Percentiles rank a stretch among this genome's conserved stretches.
phyloP scores from a whole-genome alignment of 1,140 invertebrate genomes.

The Caerostris extrusa region DNA sequence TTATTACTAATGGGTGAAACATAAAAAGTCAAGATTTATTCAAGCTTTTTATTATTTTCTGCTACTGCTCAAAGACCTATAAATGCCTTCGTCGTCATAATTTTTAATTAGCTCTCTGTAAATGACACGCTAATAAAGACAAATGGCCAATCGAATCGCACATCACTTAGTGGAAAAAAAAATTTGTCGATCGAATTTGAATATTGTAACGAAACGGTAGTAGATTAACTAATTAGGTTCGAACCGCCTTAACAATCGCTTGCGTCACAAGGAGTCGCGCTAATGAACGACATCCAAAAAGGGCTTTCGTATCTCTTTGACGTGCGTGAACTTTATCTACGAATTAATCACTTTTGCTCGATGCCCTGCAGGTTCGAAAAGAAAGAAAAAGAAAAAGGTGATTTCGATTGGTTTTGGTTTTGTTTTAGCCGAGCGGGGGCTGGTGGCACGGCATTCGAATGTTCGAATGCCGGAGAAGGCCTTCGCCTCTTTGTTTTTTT shows the following conservation, averaged over 20 bases:
- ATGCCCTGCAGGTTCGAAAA: neutral
- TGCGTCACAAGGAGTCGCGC: neutral
- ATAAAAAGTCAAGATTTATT: too few relatives aligned
- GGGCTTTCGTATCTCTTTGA: neutral
- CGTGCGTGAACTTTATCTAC: neutral
- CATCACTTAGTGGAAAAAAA: neutral
- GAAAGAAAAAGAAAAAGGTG: neutral
- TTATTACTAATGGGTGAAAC: too few relatives aligned
- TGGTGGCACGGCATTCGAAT: neutral
- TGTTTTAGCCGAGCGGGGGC: neutral
- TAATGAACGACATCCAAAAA: neutral
- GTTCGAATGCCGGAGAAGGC: neutral
- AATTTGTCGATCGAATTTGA: slow-evolving; percentile 4
- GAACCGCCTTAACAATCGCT: neutral
- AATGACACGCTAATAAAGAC: slow-evolving; percentile 18
- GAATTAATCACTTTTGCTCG: neutral
- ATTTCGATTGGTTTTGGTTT: neutral
- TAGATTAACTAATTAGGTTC: neutral
- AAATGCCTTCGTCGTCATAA: too few relatives aligned
- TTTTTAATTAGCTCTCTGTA: too few relatives aligned
- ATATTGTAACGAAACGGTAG: neutral
- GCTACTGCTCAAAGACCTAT: too few relatives aligned
- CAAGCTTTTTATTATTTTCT: too few relatives aligned
- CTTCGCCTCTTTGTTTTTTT: neutral
- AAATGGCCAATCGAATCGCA: neutral